Conservation (phyloP, 2,113 vertebrate genomes). For the Tenebrosternarchus preto region DNA sequence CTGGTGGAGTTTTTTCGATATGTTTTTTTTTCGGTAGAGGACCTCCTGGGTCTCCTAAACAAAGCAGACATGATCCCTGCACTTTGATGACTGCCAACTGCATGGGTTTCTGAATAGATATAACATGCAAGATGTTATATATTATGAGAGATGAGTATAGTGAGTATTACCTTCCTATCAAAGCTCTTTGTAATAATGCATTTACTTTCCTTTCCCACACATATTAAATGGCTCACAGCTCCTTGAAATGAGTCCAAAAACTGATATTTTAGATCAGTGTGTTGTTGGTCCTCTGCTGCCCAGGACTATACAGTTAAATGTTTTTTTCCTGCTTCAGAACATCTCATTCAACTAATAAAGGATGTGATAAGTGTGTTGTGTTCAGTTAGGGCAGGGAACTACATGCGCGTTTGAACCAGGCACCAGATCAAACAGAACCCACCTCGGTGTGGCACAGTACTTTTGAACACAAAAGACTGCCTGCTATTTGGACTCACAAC, state of each 20-base stretch:
- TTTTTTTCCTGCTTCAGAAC: background rate
- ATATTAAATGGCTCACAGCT: background rate
- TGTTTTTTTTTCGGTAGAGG: slow-evolving; percentile 25
- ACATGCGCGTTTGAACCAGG: slow-evolving; percentile 11
- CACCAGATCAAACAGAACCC: background rate
- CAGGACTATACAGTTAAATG: background rate
- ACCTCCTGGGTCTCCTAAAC: slow-evolving; percentile 19
- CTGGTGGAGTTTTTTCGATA: slow-evolving; percentile 20
- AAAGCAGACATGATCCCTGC: background rate
- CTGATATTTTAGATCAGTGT: background rate
- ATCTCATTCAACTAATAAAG: background rate
- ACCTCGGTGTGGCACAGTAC: background rate
- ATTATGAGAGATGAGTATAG: no score
- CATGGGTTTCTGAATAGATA: background rate
- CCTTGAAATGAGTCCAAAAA: background rate
- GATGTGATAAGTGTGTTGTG: background rate
- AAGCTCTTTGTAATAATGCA: no score
- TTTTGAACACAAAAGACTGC: slow-evolving; percentile 33
- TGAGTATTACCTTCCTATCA: no score
- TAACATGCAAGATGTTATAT: no score
- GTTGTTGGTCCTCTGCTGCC: background rate
- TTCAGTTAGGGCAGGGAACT: background rate
- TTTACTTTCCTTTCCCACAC: no score
- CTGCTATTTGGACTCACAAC: slow-evolving; percentile 34
- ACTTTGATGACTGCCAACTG: background rate